Conservation (phyloP, 2,797 vertebrate genomes). For the Tenualosa ilisha region DNA sequence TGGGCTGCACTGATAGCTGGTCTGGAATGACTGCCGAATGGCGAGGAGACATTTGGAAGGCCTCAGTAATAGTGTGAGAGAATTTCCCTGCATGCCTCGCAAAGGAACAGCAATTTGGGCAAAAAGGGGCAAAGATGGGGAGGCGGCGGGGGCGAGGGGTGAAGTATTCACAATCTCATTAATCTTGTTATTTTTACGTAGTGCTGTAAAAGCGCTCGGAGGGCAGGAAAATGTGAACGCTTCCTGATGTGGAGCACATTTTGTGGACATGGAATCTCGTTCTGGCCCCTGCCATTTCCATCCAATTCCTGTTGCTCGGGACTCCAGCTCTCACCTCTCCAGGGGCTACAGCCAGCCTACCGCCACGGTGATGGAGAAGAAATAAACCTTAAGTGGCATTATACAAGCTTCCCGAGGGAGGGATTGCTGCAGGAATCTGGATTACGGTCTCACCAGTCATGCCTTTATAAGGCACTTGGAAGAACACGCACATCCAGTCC, state of each 20-base stretch:
- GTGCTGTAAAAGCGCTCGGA: constrained; percentile 60
- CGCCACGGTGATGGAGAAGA: constrained; percentile 67
- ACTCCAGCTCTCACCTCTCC: constrained; percentile 21
- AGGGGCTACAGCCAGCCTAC: constrained; percentile 59
- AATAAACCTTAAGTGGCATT: constrained; percentile 72
- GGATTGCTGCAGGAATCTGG: constrained; percentile 56
- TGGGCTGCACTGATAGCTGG: constrained; percentile 21
- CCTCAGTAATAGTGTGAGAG: constrained; percentile 50
- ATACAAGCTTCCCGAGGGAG: constrained; percentile 68
- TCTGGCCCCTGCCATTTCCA: constrained; percentile 60
- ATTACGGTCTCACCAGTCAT: constrained; percentile 68
- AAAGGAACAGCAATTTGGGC: constrained; percentile 17
- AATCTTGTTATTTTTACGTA: constrained; percentile 60
- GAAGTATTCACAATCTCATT: constrained; percentile 52
- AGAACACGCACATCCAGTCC: neutral
- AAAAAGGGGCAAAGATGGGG: constrained; percentile 40
- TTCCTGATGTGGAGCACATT: constrained; percentile 65
- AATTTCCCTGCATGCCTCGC: constrained; percentile 33
- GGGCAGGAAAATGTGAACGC: constrained; percentile 60
- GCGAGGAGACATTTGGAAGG: constrained; percentile 44
- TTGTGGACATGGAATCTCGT: constrained; percentile 43
- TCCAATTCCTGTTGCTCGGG: constrained; percentile 55
- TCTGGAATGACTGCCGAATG: constrained; percentile 33
- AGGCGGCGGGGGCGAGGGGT: constrained; percentile 32
- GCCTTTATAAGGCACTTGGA: constrained; percentile 61